Evolutionary conservation across 2,797 vertebrate genomes (phyloP).

Genomic region (Gambusia yucatana): DNA sequence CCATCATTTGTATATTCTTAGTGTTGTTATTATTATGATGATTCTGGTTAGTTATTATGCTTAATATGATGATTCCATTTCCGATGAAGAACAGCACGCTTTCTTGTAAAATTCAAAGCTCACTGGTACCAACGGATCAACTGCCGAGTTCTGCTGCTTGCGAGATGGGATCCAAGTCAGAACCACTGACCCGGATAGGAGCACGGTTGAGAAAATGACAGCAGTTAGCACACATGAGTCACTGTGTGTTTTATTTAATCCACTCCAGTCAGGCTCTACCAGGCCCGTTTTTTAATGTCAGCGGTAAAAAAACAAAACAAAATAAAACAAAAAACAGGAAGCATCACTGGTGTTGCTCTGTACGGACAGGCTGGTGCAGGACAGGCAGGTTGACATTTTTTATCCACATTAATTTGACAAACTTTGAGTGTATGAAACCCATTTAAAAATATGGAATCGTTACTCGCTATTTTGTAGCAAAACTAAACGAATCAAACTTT

Average conservation of each 20-base stretch:
- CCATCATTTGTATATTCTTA: conserved; percentile 82
- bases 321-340: background rate
- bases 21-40: conserved; percentile 72
- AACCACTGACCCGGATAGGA: conserved; percentile 34
- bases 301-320: conserved; percentile 11
- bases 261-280: conserved; percentile 58
- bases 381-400: conserved; percentile 25
- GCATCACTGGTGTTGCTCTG: conserved; percentile 19
- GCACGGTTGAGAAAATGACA: background rate
- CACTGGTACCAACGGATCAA: conserved; percentile 80
- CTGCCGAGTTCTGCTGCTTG: conserved; percentile 65
- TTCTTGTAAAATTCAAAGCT: conserved; percentile 70
- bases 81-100: conserved; percentile 75
- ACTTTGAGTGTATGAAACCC: background rate
- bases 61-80: conserved; percentile 80
- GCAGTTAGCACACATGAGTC: conserved; percentile 55
- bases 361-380: conserved; percentile 34
- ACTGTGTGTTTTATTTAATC: conserved; percentile 62
- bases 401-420: conserved; percentile 11
- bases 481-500: background rate
- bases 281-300: conserved; percentile 43
- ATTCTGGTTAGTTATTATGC: conserved; percentile 77
- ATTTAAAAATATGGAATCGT: background rate
- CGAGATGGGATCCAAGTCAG: conserved; percentile 52
- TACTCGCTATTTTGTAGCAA: background rate